A percentile compares a stretch with the other conserved stretches of the same genome.
Conservation (phyloP, 2,888 invertebrate genomes). For the Coenonympha glycerion region DNA sequence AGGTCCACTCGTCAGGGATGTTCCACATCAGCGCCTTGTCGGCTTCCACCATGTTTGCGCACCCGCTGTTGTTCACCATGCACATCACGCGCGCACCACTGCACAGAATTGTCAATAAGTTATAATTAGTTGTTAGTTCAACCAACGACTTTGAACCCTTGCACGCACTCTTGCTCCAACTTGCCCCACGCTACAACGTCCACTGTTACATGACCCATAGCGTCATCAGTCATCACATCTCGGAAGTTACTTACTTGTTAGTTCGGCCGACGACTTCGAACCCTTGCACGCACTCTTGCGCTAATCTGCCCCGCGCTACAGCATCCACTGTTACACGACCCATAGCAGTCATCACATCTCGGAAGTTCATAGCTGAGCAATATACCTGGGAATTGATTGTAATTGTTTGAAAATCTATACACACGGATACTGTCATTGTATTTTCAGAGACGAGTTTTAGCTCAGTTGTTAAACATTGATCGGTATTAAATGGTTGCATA, state of each 20-base stretch:
- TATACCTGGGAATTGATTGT: slow-evolving; percentile 71
- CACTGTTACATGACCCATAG: slow-evolving; percentile 90
- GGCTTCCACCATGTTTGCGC: slow-evolving; percentile 78
- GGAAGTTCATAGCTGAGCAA: slow-evolving; percentile 91
- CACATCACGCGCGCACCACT: slow-evolving; percentile 81
- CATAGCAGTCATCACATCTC: slow-evolving; percentile 95
- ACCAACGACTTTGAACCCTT: slow-evolving; percentile 83
- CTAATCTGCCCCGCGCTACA: slow-evolving; percentile 79
- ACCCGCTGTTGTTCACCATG: slow-evolving; percentile 73
- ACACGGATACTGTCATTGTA: background rate
- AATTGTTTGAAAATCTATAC: background rate
- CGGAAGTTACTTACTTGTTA: slow-evolving; percentile 46
- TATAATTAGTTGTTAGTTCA: background rate
- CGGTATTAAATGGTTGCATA: too few species aligned
- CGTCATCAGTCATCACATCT: too few species aligned
- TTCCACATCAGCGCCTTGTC: slow-evolving; percentile 78
- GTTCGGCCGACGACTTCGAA: slow-evolving; percentile 81
- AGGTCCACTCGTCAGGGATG: slow-evolving; percentile 82
- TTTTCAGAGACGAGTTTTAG: too few species aligned
- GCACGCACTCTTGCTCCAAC: slow-evolving; percentile 78
- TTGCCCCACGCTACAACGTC: slow-evolving; percentile 84
- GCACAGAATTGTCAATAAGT: slow-evolving; percentile 23
- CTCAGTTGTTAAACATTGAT: too few species aligned
- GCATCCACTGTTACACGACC: slow-evolving; percentile 91
- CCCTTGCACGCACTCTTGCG: slow-evolving; percentile 81